A percentile compares a stretch with the other conserved stretches of the same genome.
Evolutionary conservation across 2,797 vertebrate species (phyloP).

Genomic region (Typhlichthys subterraneus): DNA sequence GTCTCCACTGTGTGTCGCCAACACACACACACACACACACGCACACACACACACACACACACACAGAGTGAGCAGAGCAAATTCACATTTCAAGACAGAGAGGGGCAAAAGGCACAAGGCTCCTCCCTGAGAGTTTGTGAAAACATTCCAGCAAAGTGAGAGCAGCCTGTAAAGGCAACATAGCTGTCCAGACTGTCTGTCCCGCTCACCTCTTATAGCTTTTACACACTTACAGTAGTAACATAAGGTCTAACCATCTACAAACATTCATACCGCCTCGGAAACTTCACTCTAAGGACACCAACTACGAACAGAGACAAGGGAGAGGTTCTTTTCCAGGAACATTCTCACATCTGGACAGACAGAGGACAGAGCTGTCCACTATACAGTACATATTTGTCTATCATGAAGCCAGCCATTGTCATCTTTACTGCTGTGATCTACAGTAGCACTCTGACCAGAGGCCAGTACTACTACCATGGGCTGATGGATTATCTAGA

Average conservation of each 20-base stretch:
- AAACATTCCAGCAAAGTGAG: conserved; percentile 82
- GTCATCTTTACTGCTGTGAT: conserved; percentile 74
- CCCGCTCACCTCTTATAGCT: conserved; percentile 35
- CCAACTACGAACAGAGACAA: conserved; percentile 1
- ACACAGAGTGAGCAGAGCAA: conserved; percentile 32
- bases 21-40: not conserved
- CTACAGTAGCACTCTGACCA: conserved; percentile 70
- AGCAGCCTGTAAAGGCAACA: conserved; percentile 63
- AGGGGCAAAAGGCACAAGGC: conserved; percentile 60
- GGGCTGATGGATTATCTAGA: conserved; percentile 95
- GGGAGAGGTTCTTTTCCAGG: conserved; percentile 13
- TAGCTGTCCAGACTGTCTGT: conserved; percentile 30
- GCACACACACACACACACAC: conserved; percentile 8
- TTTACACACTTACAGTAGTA: conserved; percentile 1
- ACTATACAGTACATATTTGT: conserved; percentile 24
- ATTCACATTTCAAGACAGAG: conserved; percentile 41
- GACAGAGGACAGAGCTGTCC: conserved; percentile 34
- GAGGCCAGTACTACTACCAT: conserved; percentile 87
- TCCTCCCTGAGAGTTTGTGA: conserved; percentile 81
- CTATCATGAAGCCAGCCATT: conserved; percentile 75
- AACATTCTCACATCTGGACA: conserved; percentile 25
- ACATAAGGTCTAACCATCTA: not conserved
- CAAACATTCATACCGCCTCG: conserved; percentile 4
- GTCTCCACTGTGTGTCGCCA: too few species aligned
- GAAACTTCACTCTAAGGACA: conserved; percentile 14